Evolutionary conservation across 2,888 invertebrate genomes (phyloP).

Genomic region (Trichacis sp.): DNA sequence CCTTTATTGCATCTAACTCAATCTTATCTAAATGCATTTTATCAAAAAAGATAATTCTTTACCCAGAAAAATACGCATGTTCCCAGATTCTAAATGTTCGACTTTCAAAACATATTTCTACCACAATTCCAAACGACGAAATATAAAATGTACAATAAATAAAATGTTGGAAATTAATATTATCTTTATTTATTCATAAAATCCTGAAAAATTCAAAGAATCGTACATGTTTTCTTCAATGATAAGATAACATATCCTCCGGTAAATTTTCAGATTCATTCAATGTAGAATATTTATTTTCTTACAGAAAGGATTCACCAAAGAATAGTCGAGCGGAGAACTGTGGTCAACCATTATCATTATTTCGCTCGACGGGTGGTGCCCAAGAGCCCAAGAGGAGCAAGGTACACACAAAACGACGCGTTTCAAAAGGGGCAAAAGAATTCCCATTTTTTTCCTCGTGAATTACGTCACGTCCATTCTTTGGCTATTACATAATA

Average conservation of each 20-base stretch:
- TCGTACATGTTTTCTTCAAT: too few species aligned
- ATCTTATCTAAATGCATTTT: too few species aligned
- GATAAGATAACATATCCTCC: too few species aligned
- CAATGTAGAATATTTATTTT: constrained; percentile 12
- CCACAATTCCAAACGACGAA: too few species aligned
- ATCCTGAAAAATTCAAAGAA: background rate
- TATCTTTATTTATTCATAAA: too few species aligned
- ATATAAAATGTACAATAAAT: too few species aligned
- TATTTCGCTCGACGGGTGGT: constrained; percentile 57
- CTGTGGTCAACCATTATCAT: constrained; percentile 54
- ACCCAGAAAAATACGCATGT: too few species aligned
- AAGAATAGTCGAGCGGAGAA: constrained; percentile 26
- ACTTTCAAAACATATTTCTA: too few species aligned
- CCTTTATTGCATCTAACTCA: too few species aligned
- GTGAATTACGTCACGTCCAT: constrained; percentile 23
- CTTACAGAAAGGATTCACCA: constrained; percentile 31
- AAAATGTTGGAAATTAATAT: too few species aligned
- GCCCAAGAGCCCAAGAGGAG: constrained; percentile 12
- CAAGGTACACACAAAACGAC: constrained; percentile 39
- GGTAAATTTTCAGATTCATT: background rate
- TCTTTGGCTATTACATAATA: background rate
- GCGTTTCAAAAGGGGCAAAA: constrained; percentile 29
- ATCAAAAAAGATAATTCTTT: too few species aligned
- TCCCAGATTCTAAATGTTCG: too few species aligned
- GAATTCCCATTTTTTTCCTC: constrained; percentile 28